These are phyloP conservation scores for Drosophila littoralis DNA, from an alignment of 1,140 invertebrate genomes.

Conservation along the genomic window DNA sequence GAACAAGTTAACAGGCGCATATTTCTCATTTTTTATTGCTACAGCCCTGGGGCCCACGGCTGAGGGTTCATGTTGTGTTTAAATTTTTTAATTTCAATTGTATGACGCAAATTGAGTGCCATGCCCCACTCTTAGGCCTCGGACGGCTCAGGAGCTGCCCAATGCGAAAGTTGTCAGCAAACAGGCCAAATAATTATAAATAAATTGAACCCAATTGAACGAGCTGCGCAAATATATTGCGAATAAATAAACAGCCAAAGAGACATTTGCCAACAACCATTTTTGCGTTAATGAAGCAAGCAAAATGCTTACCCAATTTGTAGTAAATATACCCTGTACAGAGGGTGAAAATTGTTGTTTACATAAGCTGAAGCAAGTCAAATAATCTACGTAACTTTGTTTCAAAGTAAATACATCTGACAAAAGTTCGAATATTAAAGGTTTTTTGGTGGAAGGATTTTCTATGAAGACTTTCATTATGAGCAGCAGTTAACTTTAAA, in stretches of 20 bases:
- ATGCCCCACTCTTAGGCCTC: constrained; percentile 10
- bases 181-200: constrained; percentile 65
- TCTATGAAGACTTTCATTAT: too few relatives aligned
- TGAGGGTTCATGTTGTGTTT: constrained; percentile 53
- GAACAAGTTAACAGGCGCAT: constrained; percentile 82
- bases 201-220: constrained; percentile 72
- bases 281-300: constrained; percentile 42
- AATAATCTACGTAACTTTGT: not conserved
- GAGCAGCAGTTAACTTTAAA: too few relatives aligned
- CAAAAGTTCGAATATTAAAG: too few relatives aligned
- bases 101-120: constrained; percentile 39
- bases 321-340: constrained; percentile 36
- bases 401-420: too few relatives aligned
- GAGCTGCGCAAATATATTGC: constrained; percentile 30
- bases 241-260: constrained; percentile 33
- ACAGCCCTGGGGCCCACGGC: constrained; percentile 31
- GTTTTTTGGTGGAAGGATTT: too few relatives aligned
- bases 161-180: constrained; percentile 65
- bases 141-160: constrained; percentile 7
- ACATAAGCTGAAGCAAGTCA: not conserved
- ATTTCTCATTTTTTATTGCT: constrained; percentile 78
- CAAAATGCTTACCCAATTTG: constrained; percentile 60
- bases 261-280: constrained; percentile 22
- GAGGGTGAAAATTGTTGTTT: not conserved
- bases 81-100: constrained; percentile 76